Base-by-base conservation (phyloP, 2,797 vertebrate genomes). In the Diplodus puntazzo region DNA sequence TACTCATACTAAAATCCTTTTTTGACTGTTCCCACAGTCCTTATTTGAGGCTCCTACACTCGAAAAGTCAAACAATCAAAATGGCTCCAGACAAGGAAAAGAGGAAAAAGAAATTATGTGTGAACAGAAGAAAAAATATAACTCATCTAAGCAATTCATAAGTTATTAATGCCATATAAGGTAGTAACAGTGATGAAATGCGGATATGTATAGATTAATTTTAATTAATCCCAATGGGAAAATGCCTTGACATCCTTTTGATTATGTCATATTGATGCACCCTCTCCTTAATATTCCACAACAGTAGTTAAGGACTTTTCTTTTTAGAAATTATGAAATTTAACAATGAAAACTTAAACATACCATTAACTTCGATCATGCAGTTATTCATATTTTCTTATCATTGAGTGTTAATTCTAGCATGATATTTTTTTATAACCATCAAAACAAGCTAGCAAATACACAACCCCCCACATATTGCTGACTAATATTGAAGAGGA, bases 1-100 rank as follows among this genome's bases (percentile, higher is more conserved):
- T 9, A 3, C 14, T 60, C n/a, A 17, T n/a, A n/a, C n/a, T 49
- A 3, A 70, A 64, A 48, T 14, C 14, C 18, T 21, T 23, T 46
- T 49, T 61, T 57, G 12, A 54, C 2, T 78, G n/a, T 71, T 62
- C n/a, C 48, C 62, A 3, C 1, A 4, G 11, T 34, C 30, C 18
- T 3, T 42, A 8, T 30, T 59, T 39, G 2, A 17, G 9, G 9
- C 27, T 25, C 69, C 50, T 80, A 50, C 12, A 58, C 2, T 4
- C 5, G 6, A 48, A 75, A n/a, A 16, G 21, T 59, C 30, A 58
- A 74, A 72, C 39, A 30, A 52, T 43, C n/a, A 60, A 59, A 78
- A 71, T 57, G 46, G 16, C 9, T 58, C 4, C 52, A 60, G 57
- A 77, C 52, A 63, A 72, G 66, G n/a, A 17, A 0, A 1, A 13